Base-by-base conservation (phyloP, 1,140 invertebrate species). In the Psilanteris sp. region DNA sequence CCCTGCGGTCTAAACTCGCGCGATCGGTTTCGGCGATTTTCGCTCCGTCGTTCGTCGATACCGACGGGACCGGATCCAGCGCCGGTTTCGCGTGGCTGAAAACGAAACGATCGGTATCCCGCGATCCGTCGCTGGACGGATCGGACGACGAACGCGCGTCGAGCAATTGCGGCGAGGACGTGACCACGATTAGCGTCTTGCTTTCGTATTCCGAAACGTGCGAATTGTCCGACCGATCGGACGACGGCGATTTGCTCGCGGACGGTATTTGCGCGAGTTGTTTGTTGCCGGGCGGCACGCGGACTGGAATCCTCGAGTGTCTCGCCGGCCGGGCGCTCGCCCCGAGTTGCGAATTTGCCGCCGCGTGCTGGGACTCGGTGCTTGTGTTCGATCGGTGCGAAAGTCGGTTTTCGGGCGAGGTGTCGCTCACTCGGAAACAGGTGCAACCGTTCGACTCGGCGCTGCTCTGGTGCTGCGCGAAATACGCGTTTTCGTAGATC, bases 131-230 rank as follows among this genome's bases (percentile, higher is more conserved):
- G n/a, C n/a, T n/a, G n/a, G n/a, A n/a, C n/a, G n/a, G n/a, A n/a
- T n/a, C n/a, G n/a, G n/a, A n/a, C n/a, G n/a, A n/a, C n/a, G n/a
- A n/a, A n/a, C n/a, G n/a, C n/a, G n/a, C n/a, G n/a, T n/a, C n/a
- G n/a, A n/a, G n/a, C n/a, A n/a, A n/a, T 20, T 50, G 39, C 0
- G 57, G 44, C 4, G 59, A 57, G 0, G 64, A 43, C 8, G 72
- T 68, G 3, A 77, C 61, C 1, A 77, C 39, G 2, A 72, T 41
- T 48, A 64, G 62, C 0, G 61, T 72, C 27, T 77, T 77, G 4
- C 55, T 77, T 18, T 72, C 61, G 13, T 72, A 72, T 11, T 77
- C 74, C 10, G 74, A 71, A 20, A 77, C 66, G 4, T 71, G 67
- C 1, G 67, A 77, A 32, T 71, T 50, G 1, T 72, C 67, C 2